Evolutionary conservation across 1,140 invertebrate genomes (phyloP), one percentile per base, ranked within the genome.

Genomic region (Heliconius hewitsoni): DNA sequence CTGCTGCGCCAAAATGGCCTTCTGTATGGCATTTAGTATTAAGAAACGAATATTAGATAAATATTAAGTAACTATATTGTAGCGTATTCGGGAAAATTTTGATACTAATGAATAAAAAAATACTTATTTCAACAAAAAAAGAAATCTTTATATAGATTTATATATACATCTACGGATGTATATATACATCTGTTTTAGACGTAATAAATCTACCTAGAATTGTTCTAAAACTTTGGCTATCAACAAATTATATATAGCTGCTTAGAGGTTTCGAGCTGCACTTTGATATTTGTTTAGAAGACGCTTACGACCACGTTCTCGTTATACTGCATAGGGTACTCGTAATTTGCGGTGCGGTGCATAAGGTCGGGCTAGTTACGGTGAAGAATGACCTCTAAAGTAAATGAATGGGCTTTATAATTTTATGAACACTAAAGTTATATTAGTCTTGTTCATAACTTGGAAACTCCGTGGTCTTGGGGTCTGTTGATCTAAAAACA

Each of bases 341-440:
- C 42, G 42, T 66, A 66, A 13, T 27, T 66, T 66, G 27, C 23
- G 60, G 60, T 18, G 60, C 11, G 23, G 23, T 66, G 60, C 60
- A 66, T 66, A 30, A 66, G 55, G 55, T 60, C 55, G n/a, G 60
- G 60, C 60, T 66, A 66, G 23, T 66, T 66, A 66, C 23, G 11
- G 23, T 16, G 60, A 66, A 66, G 60, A 66, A 27, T 27, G 27
- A 30, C 23, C 60, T 66, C 60, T 66, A 11, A 60, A 60, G 19
- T 23, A 23, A 60, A 23, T 60, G 50, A 52, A 52, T 52, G 50
- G 19, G 23, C 55, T 60, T 23, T 60, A 23, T 60, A 60, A 60
- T 60, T 60, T 60, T 19, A 23, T 60, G 9, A 52, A 2, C 19
- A 52, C 50, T 52, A 52, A 18, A 52, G 1, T 52, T 19, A 52